Evolutionary conservation across 2,888 invertebrate species (phyloP), one percentile per base, ranked within the genome.

Genomic region (Drosophila nigricruria): DNA sequence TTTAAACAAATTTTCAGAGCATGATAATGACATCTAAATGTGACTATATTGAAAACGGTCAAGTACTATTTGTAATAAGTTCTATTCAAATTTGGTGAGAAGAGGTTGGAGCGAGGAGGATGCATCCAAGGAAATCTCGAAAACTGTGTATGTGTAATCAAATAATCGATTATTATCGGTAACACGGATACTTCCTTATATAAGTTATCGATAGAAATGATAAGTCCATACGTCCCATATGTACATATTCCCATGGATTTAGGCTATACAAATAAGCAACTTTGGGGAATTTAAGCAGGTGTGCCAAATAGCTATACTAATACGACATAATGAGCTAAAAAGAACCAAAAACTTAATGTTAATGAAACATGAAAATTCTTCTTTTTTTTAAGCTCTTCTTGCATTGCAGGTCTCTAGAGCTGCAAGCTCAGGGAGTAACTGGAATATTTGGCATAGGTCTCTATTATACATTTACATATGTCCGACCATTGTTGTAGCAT

Each of bases 401-500:
- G 6, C 12, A 5, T n/a, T 2, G n/a, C 10, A 12, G 27, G 18
- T 14, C 40, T 14, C 54, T 1, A 12, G 18, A 16, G 53, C 18
- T 38, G 16, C 9, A 53, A 12, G 52, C 25, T 18, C 20, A 32
- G 49, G 49, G 3, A 14, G 12, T n/a, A 20, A 0, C 14, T 36
- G 10, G 3, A 27, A 27, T 27, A 59, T 5, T 2, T 59, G 45
- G 45, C 36, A 36, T 45, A 47, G 58, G 45, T 18, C 25, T 20
- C 18, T 1, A 40, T 40, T 20, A 40, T 2, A 16, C 2, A 10
- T 16, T n/a, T 10, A 10, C 56, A 56, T 8, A 32, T 45, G 61
- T 54, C 45, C 10, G 45, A 47, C 64, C 62, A 70, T 36, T 43
- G 49, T 30, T 30, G 47, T 47, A 25, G 27, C 45, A 30, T 34